Percentiles rank a stretch among this genome's conserved stretches.
Evolutionary conservation across 2,113 vertebrate species (phyloP).

Genomic region (Connochaetes taurinus): DNA sequence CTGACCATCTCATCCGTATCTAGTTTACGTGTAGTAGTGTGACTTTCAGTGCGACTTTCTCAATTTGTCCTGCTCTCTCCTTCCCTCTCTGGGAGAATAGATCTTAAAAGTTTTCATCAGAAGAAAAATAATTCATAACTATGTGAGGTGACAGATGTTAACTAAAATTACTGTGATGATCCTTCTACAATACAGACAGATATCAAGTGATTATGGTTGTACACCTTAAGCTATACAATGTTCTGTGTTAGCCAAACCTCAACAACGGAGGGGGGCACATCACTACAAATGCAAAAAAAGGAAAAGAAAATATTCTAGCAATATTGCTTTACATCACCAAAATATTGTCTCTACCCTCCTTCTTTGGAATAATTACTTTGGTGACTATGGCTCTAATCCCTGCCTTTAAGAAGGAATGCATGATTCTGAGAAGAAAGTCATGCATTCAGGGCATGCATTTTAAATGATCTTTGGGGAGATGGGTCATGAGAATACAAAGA

Average conservation of each 20-base stretch:
- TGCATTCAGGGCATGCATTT: neutral
- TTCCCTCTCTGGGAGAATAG: neutral
- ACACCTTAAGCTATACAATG: neutral
- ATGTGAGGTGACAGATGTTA: neutral
- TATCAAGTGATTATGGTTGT: neutral
- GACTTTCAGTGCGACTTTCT: neutral
- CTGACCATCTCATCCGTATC: neutral
- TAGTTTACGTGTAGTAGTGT: neutral
- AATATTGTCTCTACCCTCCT: neutral
- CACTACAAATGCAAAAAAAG: neutral
- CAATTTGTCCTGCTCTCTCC: neutral
- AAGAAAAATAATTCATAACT: neutral
- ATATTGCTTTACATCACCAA: neutral
- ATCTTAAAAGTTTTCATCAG: neutral
- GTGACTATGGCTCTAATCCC: neutral
- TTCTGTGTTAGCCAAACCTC: neutral
- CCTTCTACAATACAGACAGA: neutral
- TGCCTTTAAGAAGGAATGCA: neutral
- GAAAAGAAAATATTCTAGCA: neutral
- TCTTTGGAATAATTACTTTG: neutral
- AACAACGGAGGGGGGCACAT: rapidly evolving
- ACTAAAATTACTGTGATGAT: neutral
- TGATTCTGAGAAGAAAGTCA: neutral
- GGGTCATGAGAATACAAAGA: neutral
- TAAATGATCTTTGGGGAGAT: neutral